These are phyloP conservation scores for Drosophila lutescens DNA, from an alignment of 2,888 invertebrate species.

Conservation along the genomic window DNA sequence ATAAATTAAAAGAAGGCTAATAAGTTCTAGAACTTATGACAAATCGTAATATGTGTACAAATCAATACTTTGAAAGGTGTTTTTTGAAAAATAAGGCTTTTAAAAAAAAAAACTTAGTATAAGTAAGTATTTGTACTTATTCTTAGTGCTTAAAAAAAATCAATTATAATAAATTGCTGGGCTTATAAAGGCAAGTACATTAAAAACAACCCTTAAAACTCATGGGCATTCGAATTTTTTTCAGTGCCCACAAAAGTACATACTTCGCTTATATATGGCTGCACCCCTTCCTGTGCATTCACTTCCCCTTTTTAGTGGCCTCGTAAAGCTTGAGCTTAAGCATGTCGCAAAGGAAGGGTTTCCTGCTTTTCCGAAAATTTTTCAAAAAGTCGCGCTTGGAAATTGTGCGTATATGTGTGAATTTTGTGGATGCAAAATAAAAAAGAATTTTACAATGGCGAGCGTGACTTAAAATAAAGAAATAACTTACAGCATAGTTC, in stretches of 20 bases:
- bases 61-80: no score
- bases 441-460: conserved; percentile 49
- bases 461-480: conserved; percentile 74
- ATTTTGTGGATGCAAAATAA: conserved; percentile 23
- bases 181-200: no score
- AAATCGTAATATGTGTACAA: no score
- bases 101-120: no score
- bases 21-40: no score
- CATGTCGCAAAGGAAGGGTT: conserved; percentile 70
- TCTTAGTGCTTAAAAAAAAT: no score
- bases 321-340: conserved; percentile 73
- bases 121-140: no score
- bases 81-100: no score
- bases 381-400: conserved; percentile 59
- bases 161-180: no score
- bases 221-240: background rate
- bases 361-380: conserved; percentile 67
- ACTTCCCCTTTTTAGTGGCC: conserved; percentile 58
- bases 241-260: conserved; percentile 12
- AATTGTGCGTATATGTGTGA: conserved; percentile 63
- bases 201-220: no score
- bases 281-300: conserved; percentile 11
- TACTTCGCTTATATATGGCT: conserved; percentile 65
- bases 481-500: conserved; percentile 73
- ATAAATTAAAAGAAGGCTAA: background rate